Conservation (phyloP, 2,113 vertebrate genomes). For the Melanerpes aurifrons region DNA sequence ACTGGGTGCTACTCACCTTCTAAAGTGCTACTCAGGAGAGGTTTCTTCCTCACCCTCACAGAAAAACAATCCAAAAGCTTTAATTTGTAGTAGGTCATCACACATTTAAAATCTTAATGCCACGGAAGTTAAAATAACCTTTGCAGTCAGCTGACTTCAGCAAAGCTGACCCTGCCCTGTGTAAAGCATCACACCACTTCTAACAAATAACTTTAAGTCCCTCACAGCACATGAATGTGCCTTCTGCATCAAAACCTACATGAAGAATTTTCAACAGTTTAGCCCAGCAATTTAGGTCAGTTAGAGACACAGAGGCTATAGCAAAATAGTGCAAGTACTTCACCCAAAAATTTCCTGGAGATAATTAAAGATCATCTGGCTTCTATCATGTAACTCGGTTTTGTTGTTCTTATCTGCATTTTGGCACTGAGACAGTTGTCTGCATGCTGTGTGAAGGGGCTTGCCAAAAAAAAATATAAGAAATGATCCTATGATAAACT, state of each 20-base stretch:
- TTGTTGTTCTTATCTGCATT: neutral
- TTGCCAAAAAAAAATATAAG: neutral
- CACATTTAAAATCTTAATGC: slow-evolving; percentile 3
- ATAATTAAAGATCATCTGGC: neutral
- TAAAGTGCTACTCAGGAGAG: neutral
- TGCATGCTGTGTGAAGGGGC: neutral
- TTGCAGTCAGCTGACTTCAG: neutral
- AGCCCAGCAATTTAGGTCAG: slow-evolving; percentile 1
- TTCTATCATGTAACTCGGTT: neutral
- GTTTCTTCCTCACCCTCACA: neutral
- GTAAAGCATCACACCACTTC: neutral
- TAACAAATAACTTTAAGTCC: slow-evolving; percentile 8
- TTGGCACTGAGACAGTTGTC: neutral
- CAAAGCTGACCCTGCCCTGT: neutral
- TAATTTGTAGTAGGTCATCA: neutral
- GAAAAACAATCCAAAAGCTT: slow-evolving; percentile 17
- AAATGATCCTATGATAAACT: neutral
- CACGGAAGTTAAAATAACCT: slow-evolving; percentile 14
- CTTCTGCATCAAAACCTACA: neutral
- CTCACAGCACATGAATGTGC: neutral
- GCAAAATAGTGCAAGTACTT: neutral
- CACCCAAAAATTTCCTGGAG: neutral
- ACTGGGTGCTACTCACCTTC: neutral
- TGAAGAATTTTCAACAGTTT: neutral
- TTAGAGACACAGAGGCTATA: neutral